Conservation (phyloP, 1,140 invertebrate species). For the Trypoxylus dichotomus region DNA sequence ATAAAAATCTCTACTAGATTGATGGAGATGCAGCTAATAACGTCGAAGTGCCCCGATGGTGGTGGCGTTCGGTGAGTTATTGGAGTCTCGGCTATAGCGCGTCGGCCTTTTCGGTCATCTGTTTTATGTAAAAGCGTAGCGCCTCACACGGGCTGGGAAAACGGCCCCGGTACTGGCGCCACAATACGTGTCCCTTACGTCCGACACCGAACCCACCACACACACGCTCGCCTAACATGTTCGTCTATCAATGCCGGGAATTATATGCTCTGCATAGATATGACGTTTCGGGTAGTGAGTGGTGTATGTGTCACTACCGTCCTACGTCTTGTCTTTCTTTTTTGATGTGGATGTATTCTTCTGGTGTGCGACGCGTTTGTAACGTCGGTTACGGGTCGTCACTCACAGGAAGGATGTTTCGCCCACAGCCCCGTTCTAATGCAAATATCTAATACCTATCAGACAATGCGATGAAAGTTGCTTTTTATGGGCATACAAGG, state of each 20-base stretch:
- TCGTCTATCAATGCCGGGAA: neutral
- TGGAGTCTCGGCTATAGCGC: neutral
- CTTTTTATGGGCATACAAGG: too few relatives aligned
- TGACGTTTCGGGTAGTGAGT: too few relatives aligned
- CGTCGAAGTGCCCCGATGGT: too few relatives aligned
- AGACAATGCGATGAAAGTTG: too few relatives aligned
- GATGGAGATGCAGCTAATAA: too few relatives aligned
- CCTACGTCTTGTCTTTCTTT: too few relatives aligned
- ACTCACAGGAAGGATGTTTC: neutral
- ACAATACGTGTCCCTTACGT: neutral
- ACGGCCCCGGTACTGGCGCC: neutral
- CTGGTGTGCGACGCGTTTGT: neutral
- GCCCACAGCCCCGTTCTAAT: too few relatives aligned
- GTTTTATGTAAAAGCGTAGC: conserved; percentile 8
- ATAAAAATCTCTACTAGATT: too few relatives aligned
- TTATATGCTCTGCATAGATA: neutral
- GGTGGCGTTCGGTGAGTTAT: neutral
- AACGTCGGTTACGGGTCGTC: neutral
- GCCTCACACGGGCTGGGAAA: neutral
- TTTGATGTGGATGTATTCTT: neutral
- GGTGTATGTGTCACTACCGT: too few relatives aligned
- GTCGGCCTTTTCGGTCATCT: conserved; percentile 8
- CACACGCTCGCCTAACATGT: neutral
- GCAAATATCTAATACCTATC: too few relatives aligned
- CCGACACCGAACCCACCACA: neutral